Base-by-base conservation (phyloP, 1,140 invertebrate species). In the Drosophila pachea region DNA sequence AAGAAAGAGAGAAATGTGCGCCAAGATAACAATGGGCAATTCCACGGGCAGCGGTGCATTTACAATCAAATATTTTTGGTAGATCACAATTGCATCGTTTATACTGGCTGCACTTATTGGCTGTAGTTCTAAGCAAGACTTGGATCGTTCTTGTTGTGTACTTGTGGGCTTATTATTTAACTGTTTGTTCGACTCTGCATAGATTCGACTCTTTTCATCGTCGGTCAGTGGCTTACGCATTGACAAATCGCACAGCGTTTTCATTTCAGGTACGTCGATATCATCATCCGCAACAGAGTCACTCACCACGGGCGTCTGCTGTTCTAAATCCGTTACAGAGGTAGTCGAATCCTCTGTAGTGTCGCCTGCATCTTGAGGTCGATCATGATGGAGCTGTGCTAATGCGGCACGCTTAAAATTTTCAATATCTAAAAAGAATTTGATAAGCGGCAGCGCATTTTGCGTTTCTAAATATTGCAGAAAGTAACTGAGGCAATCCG, bases 391-490 rank as follows among this genome's bases (percentile, higher is more conserved):
- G 9, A 65, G 45, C 35, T 78, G 68, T 29, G 67, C 60, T 2
- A 75, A 36, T 7, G 84, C 84, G 3, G 87, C 79, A 7, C 78
- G 69, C 53, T 88, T 89, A 31, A 95, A 92, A 78, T 93, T 94
- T 70, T 95, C 93, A 11, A 94, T 92, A 86, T 95, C 94, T 59
- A 95, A 79, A 92, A 93, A 95, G 87, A 94, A 95, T 83, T 93
- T 92, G 2, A 95, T 92, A 7, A 93, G 89, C 2, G 90, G 71
- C 11, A 92, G 78, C 2, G 88, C 90, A 66, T 92, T 92, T 29
- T 90, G 90, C 0, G 91, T 90, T 33, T 95, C 94, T 91, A 95
- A 91, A 86, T 92, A 95, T 68, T 95, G 93, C 33, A 95, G 92
- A 77, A 95, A 94, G 77, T 93, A 94, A 6, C 92, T 91, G 6